Percentiles rank a stretch among this genome's conserved stretches.
Conservation (phyloP, 2,797 vertebrate genomes). For the Remorina albescens region DNA sequence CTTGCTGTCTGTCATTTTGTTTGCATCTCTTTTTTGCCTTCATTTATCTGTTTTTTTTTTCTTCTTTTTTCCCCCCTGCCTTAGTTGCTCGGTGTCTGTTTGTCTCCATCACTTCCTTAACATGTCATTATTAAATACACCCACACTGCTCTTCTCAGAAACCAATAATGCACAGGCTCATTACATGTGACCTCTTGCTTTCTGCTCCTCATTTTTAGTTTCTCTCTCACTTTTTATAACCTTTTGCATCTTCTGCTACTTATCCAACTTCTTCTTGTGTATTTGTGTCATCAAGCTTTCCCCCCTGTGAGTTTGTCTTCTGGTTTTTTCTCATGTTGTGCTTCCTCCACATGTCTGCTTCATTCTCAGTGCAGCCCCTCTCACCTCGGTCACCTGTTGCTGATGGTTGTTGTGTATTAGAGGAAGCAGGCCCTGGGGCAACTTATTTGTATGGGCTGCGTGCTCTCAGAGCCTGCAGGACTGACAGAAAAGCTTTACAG, state of each 20-base stretch:
- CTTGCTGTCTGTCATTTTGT: slow-evolving; percentile 51
- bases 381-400: slow-evolving; percentile 73
- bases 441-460: slow-evolving; percentile 72
- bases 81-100: neutral
- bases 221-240: neutral
- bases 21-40: slow-evolving; percentile 28
- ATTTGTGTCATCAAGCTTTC: slow-evolving; percentile 21
- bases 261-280: neutral
- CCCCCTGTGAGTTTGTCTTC: neutral
- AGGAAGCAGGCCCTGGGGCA: slow-evolving; percentile 69
- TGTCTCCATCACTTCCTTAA: slow-evolving; percentile 26
- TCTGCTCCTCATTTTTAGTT: slow-evolving; percentile 29
- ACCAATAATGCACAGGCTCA: slow-evolving; percentile 42
- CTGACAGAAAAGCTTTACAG: slow-evolving; percentile 76
- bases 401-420: slow-evolving; percentile 70
- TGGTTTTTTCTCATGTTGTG: neutral
- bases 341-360: slow-evolving; percentile 32
- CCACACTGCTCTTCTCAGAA: slow-evolving; percentile 54
- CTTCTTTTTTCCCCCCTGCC: neutral
- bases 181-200: slow-evolving; percentile 49
- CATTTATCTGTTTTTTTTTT: slow-evolving; percentile 8
- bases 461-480: slow-evolving; percentile 61
- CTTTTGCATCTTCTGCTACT: neutral
- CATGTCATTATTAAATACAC: slow-evolving; percentile 64
- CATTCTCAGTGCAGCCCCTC: slow-evolving; percentile 20